Conservation (phyloP, 2,888 invertebrate species). For the Lottia scabra region DNA sequence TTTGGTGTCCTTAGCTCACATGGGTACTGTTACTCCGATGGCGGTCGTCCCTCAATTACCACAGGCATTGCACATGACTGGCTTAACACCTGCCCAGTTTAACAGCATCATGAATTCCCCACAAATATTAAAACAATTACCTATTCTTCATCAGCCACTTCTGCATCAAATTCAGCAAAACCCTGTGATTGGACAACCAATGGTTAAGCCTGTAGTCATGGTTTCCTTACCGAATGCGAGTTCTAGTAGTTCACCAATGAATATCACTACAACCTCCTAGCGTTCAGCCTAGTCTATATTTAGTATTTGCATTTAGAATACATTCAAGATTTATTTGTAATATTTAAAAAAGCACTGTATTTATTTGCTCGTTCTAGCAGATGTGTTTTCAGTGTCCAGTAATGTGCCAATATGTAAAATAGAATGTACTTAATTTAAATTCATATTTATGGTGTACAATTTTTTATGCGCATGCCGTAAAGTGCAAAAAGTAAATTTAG, state of each 20-base stretch:
- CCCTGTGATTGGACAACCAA: constrained; percentile 31
- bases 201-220: constrained; percentile 41
- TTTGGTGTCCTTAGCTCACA: constrained; percentile 42
- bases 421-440: too few species aligned
- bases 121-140: constrained; percentile 42
- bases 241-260: constrained; percentile 12
- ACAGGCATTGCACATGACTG: constrained; percentile 34
- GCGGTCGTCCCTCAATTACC: constrained; percentile 41
- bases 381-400: too few species aligned
- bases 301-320: too few species aligned
- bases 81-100: constrained; percentile 37
- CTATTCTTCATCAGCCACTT: constrained; percentile 40
- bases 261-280: constrained; percentile 9
- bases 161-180: constrained; percentile 31
- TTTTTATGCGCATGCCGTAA: too few species aligned
- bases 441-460: too few species aligned
- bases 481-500: too few species aligned
- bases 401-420: too few species aligned
- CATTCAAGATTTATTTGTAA: too few species aligned
- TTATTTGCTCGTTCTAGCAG: too few species aligned
- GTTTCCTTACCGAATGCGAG: constrained; percentile 35
- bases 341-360: too few species aligned
- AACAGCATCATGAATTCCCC: constrained; percentile 37
- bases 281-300: neutral
- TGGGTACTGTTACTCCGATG: constrained; percentile 47